Base-by-base conservation (phyloP, 2,888 invertebrate species). In the Euzetes globulus region DNA sequence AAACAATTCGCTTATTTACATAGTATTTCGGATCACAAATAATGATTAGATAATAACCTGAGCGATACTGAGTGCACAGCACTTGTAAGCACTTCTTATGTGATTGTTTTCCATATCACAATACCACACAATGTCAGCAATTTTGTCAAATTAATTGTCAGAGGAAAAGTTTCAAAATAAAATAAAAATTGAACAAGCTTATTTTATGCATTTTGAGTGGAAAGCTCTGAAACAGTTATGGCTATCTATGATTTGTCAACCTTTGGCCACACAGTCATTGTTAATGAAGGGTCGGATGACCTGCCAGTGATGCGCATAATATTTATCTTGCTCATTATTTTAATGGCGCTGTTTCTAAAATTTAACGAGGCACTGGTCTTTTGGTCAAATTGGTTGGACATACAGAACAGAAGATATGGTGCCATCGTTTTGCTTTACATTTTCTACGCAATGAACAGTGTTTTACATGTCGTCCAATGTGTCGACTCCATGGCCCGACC, bases 281-380 rank as follows among this genome's bases (percentile, higher is more conserved):
- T 33, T 11, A 33, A 19, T 17, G 63, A 63, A 11, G 33, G 33
- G 3, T 1, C 7, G 2, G n/a, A 33, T n/a, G n/a, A 63, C 17
- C 33, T 63, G n/a, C 25, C 63, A 17, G 15, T 29, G 13, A 17
- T 63, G n/a, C 27, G 63, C 4, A 63, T 63, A 7, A 33, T 63
- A 17, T 63, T 63, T 33, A 63, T 63, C 6, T 33, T 63, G 63
- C 27, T 33, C 29, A 63, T n/a, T 17, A 33, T 63, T 27, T 5
- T 63, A 11, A 2, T 63, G 5, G 33, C n/a, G 3, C 6, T 63
- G 17, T 27, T 33, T 1, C 33, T 63, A 4, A 63, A 63, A 33
- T 63, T 63, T 33, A 63, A 63, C 9, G 63, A 63, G 33, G 63
- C 33, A 7, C 33, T 63, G 7, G 63, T 63, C 17, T 63, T 63